phyloP scores from a whole-genome alignment of 2,888 invertebrate genomes.

The Masnerella sp. region DNA sequence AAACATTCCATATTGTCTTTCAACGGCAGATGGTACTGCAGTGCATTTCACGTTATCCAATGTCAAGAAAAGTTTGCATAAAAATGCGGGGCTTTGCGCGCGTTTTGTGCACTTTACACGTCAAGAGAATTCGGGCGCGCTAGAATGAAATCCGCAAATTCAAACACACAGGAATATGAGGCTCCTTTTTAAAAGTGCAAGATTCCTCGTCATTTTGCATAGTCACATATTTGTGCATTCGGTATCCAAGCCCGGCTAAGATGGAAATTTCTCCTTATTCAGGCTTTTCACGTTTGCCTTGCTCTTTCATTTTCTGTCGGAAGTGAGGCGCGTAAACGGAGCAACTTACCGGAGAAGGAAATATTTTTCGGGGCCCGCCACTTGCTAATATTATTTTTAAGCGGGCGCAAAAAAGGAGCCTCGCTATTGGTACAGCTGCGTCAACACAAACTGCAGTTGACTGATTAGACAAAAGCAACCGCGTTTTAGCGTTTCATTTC shows the following conservation, averaged over 20 bases:
- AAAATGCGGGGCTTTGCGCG: slow-evolving; percentile 42
- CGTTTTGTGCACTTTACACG: slow-evolving; percentile 52
- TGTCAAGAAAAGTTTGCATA: slow-evolving; percentile 58
- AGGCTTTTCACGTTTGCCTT: slow-evolving; percentile 47
- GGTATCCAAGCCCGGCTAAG: slow-evolving; percentile 44
- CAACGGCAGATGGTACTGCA: slow-evolving; percentile 48
- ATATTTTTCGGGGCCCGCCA: slow-evolving; percentile 13
- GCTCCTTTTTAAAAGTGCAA: slow-evolving; percentile 47
- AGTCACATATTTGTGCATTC: slow-evolving; percentile 51
- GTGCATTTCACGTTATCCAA: slow-evolving; percentile 45
- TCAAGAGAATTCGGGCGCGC: slow-evolving; percentile 42
- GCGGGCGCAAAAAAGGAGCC: slow-evolving; percentile 13
- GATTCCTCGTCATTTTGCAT: slow-evolving; percentile 42
- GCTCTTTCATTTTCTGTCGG: slow-evolving; percentile 42
- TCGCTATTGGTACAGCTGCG: slow-evolving; percentile 59
- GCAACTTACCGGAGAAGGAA: slow-evolving; percentile 24
- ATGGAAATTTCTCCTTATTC: slow-evolving; percentile 39
- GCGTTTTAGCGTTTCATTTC: slow-evolving; percentile 30
- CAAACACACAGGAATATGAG: slow-evolving; percentile 43
- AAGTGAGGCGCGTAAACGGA: slow-evolving; percentile 37
- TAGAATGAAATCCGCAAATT: slow-evolving; percentile 52
- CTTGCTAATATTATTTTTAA: slow-evolving; percentile 56
- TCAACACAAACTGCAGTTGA: slow-evolving; percentile 50
- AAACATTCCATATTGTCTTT: slow-evolving; percentile 55
- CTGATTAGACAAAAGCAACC: slow-evolving; percentile 54